Evolutionary conservation across 2,797 vertebrate species (phyloP), one percentile per base, ranked within the genome.

Genomic region (Acestrorhynchus altus): DNA sequence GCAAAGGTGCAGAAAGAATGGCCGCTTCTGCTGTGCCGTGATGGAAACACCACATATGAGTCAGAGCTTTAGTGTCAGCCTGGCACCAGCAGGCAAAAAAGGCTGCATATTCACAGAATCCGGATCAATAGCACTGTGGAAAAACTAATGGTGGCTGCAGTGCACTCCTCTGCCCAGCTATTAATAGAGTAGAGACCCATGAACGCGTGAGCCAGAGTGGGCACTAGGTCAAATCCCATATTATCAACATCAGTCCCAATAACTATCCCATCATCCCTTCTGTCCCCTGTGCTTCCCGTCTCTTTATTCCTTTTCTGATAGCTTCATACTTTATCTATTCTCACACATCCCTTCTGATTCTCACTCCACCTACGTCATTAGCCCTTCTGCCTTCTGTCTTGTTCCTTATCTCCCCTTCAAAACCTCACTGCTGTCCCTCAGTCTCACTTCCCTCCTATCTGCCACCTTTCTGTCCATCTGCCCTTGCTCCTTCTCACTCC

Each of bases 61-160:
- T 78, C 75, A 68, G 40, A 73, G 56, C 49, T 65, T 44, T 40
- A 26, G 65, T 65, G 46, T 68, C 81, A 80, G 80, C 69, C 9
- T 40, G 69, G 39, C 31, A 77, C 52, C 77, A 79, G 64, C 66
- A 77, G 18, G 60, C 51, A 66, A 68, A 35, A 72, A 35, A 73
- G 61, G 69, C 49, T 69, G 67, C 63, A 77, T 40, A 81, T 46
- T 80, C 49, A 44, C 74, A 42, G 71, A 80, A 79, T 76, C 51
- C 57, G 40, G 87, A 92, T 92, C 92, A 88, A 92, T 92, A 85
- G 77, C 74, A 84, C 89, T 89, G 83, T 91, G 91, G 91, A 92
- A 91, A 93, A 91, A 90, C 89, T 79, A 87, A 91, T 90, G 90
- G 89, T 89, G 89, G 89, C 86, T 88, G 88, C 81, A 75, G 85